Evolutionary conservation across 2,888 invertebrate species (phyloP).

Genomic region (Diadegma fenestrale): DNA sequence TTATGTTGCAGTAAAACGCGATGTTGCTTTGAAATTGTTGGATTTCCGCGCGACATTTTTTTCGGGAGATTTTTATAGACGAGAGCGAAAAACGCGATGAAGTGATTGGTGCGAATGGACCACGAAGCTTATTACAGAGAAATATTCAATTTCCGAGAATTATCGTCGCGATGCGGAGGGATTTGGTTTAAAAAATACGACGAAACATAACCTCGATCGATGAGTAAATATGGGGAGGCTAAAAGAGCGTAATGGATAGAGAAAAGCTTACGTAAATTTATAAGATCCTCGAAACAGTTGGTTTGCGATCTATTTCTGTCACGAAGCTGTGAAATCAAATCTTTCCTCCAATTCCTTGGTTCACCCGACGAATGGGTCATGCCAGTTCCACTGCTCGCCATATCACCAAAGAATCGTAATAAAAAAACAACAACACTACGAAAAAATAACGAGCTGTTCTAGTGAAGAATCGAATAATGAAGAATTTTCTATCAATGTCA

Average conservation of each 20-base stretch:
- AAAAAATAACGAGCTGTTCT: conserved; percentile 1
- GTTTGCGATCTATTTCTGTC: conserved; percentile 92
- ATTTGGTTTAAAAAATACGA: neutral
- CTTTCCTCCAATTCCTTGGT: conserved; percentile 89
- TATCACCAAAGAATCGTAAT: conserved; percentile 65
- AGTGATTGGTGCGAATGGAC: too few species aligned
- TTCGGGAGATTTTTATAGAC: too few species aligned
- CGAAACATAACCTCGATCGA: conserved; percentile 7
- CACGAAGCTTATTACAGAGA: neutral
- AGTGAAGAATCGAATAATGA: neutral
- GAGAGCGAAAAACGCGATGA: neutral
- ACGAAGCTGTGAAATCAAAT: conserved; percentile 89
- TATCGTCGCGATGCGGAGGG: neutral
- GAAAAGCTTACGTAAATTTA: conserved; percentile 91
- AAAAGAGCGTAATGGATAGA: neutral
- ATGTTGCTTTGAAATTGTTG: too few species aligned
- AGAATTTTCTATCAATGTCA: neutral
- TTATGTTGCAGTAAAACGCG: too few species aligned
- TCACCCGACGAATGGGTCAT: conserved; percentile 77
- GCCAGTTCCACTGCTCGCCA: conserved; percentile 78
- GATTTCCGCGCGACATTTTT: too few species aligned
- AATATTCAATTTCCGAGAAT: neutral
- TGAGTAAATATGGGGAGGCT: conserved; percentile 3
- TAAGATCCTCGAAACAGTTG: conserved; percentile 91
- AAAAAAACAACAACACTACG: conserved; percentile 17